A percentile compares a stretch with the other conserved stretches of the same genome.
Evolutionary conservation across 2,888 invertebrate genomes (phyloP).

Genomic region (Torymus auratus): DNA sequence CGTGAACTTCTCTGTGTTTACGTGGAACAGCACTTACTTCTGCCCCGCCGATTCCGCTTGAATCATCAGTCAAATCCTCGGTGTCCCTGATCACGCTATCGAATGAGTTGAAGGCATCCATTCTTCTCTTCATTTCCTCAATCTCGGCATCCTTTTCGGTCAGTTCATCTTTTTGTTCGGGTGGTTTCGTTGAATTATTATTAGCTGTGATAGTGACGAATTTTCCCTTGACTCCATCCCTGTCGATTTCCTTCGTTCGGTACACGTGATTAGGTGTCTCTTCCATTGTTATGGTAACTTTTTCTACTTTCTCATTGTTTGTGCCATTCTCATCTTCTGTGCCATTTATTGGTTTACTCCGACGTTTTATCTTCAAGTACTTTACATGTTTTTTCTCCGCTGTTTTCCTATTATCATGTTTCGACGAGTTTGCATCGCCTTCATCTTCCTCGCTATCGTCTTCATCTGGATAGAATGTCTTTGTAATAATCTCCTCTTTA

Average conservation of each 20-base stretch:
- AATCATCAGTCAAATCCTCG: slow-evolving; percentile 47
- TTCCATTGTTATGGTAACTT: slow-evolving; percentile 63
- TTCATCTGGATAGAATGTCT: slow-evolving; percentile 63
- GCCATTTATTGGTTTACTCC: slow-evolving; percentile 29
- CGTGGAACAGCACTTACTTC: slow-evolving; percentile 60
- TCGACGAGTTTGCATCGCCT: slow-evolving; percentile 6
- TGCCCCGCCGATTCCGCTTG: slow-evolving; percentile 33
- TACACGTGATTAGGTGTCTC: slow-evolving; percentile 66
- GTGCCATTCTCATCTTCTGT: slow-evolving; percentile 16
- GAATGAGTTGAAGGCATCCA: slow-evolving; percentile 51
- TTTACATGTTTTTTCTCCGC: slow-evolving; percentile 1
- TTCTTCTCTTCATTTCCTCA: slow-evolving; percentile 56
- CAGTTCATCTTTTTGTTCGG: neutral
- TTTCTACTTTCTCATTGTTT: slow-evolving; percentile 62
- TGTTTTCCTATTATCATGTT: neutral
- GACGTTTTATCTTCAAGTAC: slow-evolving; percentile 14
- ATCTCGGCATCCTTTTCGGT: slow-evolving; percentile 43
- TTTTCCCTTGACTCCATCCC: slow-evolving; percentile 64
- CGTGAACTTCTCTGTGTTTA: slow-evolving; percentile 59
- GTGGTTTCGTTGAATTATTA: slow-evolving; percentile 51
- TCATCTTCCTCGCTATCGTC: slow-evolving; percentile 45
- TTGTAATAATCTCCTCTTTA: slow-evolving; percentile 66
- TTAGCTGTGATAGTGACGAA: slow-evolving; percentile 64
- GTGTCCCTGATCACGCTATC: slow-evolving; percentile 48
- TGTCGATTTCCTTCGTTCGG: slow-evolving; percentile 64